phyloP scores from a whole-genome alignment of 2,888 invertebrate species.

The Megamerina dolium region DNA sequence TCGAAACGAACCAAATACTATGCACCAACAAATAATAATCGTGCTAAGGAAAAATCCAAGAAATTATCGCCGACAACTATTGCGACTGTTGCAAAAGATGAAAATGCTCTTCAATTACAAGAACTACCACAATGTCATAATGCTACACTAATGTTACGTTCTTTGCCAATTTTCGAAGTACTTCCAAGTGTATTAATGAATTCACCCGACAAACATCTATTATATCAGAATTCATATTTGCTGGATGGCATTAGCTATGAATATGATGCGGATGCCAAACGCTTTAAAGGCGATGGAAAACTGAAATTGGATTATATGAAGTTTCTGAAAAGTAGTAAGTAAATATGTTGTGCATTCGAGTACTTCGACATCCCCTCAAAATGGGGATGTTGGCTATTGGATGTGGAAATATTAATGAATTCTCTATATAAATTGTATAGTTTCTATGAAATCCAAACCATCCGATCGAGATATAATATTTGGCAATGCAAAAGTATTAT shows the following conservation, averaged over 20 bases:
- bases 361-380: neutral
- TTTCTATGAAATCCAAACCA: slow-evolving; percentile 15
- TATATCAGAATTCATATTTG: slow-evolving; percentile 6
- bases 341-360: neutral
- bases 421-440: slow-evolving; percentile 9
- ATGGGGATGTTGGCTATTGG: neutral
- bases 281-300: neutral
- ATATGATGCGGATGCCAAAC: neutral
- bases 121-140: too few species aligned
- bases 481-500: slow-evolving; percentile 19
- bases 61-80: neutral
- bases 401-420: too few species aligned
- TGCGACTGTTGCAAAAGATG: neutral
- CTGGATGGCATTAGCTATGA: slow-evolving; percentile 9
- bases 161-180: slow-evolving; percentile 15
- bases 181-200: slow-evolving; percentile 7
- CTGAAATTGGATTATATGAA: slow-evolving; percentile 4
- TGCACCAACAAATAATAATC: too few species aligned
- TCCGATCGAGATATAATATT: slow-evolving; percentile 35
- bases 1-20: too few species aligned
- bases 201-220: neutral
- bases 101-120: too few species aligned
- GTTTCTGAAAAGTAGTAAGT: slow-evolving; percentile 5
- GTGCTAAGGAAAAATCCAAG: too few species aligned
- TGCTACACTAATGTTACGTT: too few species aligned